Conservation (phyloP, 2,797 vertebrate species). For the Sebastes oblongus region DNA sequence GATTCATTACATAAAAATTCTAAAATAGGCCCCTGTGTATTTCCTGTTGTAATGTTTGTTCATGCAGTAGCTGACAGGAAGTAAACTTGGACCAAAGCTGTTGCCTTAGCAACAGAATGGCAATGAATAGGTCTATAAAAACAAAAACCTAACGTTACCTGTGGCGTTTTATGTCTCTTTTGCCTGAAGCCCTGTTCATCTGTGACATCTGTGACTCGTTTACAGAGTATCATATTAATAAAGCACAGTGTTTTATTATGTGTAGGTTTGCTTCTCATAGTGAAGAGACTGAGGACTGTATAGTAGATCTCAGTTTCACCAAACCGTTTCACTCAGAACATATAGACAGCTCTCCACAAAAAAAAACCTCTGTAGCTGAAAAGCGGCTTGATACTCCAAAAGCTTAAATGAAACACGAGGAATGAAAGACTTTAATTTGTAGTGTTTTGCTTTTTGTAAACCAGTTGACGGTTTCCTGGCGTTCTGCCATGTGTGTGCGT, state of each 20-base stretch:
- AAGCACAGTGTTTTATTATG: background rate
- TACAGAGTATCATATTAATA: background rate
- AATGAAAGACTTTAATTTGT: conserved; percentile 12
- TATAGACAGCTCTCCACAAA: background rate
- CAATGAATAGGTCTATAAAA: background rate
- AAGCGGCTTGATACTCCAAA: background rate
- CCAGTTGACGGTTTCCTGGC: background rate
- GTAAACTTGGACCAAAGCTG: background rate
- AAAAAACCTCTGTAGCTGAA: background rate
- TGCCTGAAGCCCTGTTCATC: background rate
- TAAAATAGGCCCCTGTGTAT: background rate
- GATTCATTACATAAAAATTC: background rate
- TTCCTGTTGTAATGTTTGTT: background rate
- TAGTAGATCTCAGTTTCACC: background rate
- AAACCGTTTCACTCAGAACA: background rate
- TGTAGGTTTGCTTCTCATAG: background rate
- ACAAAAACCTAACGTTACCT: background rate
- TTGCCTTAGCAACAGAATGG: background rate
- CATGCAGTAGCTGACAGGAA: background rate
- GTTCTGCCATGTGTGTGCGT: background rate
- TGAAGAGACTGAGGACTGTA: background rate
- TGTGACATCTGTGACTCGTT: background rate
- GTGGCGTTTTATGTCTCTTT: background rate
- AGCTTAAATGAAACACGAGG: background rate
- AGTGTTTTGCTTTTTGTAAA: conserved; percentile 22